Conservation (phyloP, 2,888 invertebrate genomes). For the Himalopsyche kuldschensis region DNA sequence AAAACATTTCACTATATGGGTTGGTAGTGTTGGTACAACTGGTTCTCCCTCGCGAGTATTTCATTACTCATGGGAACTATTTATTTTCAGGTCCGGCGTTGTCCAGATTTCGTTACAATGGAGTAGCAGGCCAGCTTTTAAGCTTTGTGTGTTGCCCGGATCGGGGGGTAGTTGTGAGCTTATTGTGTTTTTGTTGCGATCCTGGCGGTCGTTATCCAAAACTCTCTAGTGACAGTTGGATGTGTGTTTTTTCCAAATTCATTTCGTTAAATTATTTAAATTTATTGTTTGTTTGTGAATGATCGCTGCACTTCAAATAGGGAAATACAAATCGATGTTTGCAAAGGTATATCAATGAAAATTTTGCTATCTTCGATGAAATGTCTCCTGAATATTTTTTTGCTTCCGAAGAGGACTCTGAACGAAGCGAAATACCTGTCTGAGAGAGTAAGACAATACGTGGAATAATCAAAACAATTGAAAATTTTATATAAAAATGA, state of each 20-base stretch:
- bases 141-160: background rate
- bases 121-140: background rate
- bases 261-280: background rate
- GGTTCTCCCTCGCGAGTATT: background rate
- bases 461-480: too few species aligned
- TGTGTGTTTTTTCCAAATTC: background rate
- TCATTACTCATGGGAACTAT: background rate
- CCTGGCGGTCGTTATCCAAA: background rate
- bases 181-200: slow-evolving; percentile 1
- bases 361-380: too few species aligned
- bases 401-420: too few species aligned
- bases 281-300: background rate
- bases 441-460: too few species aligned
- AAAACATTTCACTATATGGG: background rate
- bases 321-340: too few species aligned
- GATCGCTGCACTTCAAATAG: background rate
- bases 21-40: too few species aligned
- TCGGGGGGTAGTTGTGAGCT: background rate
- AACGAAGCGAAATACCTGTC: too few species aligned
- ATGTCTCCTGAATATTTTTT: too few species aligned
- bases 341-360: too few species aligned
- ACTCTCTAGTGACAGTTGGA: background rate
- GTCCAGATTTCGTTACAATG: background rate
- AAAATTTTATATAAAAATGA: too few species aligned
- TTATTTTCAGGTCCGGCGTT: background rate